Percentiles rank a stretch among this genome's conserved stretches.
phyloP scores from a whole-genome alignment of 2,113 vertebrate species.

The Zootoca vivipara region DNA sequence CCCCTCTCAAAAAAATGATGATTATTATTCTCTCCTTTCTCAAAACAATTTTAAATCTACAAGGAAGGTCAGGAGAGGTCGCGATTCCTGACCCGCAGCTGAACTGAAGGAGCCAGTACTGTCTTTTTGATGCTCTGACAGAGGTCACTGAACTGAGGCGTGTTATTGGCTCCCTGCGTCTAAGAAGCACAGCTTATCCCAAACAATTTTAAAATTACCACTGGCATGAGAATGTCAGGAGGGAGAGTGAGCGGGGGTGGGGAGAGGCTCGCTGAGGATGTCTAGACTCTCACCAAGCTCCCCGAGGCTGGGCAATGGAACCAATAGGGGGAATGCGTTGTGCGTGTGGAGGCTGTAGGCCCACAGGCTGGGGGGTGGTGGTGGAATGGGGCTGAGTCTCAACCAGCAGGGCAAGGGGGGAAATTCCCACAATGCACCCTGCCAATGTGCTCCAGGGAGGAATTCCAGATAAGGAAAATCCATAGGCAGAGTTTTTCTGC shows the following conservation, averaged over 20 bases:
- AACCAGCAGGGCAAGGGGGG: slow-evolving; percentile 38
- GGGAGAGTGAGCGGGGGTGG: slow-evolving; percentile 38
- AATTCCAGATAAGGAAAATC: slow-evolving; percentile 79
- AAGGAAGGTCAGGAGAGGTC: slow-evolving; percentile 74
- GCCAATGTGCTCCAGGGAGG: slow-evolving; percentile 74
- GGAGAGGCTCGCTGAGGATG: slow-evolving; percentile 58
- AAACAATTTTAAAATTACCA: slow-evolving; percentile 81
- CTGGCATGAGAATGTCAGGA: slow-evolving; percentile 77
- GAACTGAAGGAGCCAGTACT: slow-evolving; percentile 70
- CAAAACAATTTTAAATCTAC: slow-evolving; percentile 79
- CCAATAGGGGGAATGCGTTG: slow-evolving; percentile 71
- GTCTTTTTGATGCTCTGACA: slow-evolving; percentile 67
- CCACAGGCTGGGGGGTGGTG: slow-evolving; percentile 52
- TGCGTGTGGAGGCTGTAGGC: not conserved
- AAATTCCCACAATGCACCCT: slow-evolving; percentile 73
- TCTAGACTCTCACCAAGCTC: slow-evolving; percentile 71
- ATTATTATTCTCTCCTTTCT: slow-evolving; percentile 70
- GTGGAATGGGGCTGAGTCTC: slow-evolving; percentile 35
- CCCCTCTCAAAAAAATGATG: not conserved
- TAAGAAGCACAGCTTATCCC: slow-evolving; percentile 68
- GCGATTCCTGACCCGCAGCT: slow-evolving; percentile 76
- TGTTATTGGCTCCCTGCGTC: slow-evolving; percentile 69
- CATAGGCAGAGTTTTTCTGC: slow-evolving; percentile 78
- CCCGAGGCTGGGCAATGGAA: slow-evolving; percentile 56
- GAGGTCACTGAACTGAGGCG: slow-evolving; percentile 66